These are phyloP conservation scores for Ectropis grisescens DNA, from an alignment of 1,140 invertebrate genomes.

Conservation along the genomic window DNA sequence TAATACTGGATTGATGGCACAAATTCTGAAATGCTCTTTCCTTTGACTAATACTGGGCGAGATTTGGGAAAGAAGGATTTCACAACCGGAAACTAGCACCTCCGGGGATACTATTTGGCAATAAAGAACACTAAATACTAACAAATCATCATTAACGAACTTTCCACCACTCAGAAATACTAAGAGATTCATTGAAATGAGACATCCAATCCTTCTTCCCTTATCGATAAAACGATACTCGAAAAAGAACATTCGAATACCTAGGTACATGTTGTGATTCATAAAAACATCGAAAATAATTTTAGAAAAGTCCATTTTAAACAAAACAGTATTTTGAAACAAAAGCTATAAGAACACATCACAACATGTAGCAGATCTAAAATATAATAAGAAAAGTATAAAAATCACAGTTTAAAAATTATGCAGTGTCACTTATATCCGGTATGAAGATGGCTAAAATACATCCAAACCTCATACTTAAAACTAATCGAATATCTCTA, in stretches of 20 bases:
- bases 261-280: constrained; percentile 53
- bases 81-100: constrained; percentile 65
- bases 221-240: constrained; percentile 41
- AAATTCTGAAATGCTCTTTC: constrained; percentile 53
- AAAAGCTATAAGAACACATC: no score
- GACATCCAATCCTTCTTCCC: constrained; percentile 47
- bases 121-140: constrained; percentile 24
- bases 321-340: no score
- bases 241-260: no score
- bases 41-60: constrained; percentile 67
- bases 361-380: constrained; percentile 65
- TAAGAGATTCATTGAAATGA: no score
- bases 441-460: constrained; percentile 55
- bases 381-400: constrained; percentile 61
- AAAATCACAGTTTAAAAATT: constrained; percentile 70
- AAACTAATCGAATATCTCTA: constrained; percentile 50
- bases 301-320: no score
- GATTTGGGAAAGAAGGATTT: constrained; percentile 63
- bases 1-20: constrained; percentile 69
- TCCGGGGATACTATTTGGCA: constrained; percentile 32
- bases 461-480: constrained; percentile 37
- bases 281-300: constrained; percentile 28
- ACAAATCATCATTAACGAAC: background rate
- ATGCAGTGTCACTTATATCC: constrained; percentile 65
- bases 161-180: background rate